Evolutionary conservation across 2,797 vertebrate species (phyloP).

Genomic region (Chlorospingus semifuscus): DNA sequence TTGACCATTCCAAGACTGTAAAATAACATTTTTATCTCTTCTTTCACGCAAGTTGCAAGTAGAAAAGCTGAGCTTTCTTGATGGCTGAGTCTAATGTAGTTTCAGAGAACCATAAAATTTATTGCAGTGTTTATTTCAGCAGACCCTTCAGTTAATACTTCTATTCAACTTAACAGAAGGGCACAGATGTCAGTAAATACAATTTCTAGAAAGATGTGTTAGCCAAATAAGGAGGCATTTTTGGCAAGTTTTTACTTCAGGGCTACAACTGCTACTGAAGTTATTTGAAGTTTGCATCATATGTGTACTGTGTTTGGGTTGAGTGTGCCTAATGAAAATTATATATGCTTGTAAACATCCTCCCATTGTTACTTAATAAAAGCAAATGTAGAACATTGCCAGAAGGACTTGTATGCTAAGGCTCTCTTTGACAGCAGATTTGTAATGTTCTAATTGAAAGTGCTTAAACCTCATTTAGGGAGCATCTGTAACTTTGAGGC

Average conservation of each 20-base stretch:
- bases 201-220: neutral
- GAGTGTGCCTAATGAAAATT: slow-evolving; percentile 47
- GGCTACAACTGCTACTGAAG: neutral
- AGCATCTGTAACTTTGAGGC: slow-evolving; percentile 2
- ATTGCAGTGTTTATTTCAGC: neutral
- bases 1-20: neutral
- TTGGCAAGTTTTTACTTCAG: neutral
- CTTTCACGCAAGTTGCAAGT: neutral
- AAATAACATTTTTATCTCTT: neutral
- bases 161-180: neutral
- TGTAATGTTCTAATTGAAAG: slow-evolving; percentile 5
- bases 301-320: neutral
- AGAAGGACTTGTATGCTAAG: neutral
- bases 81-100: neutral
- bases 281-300: slow-evolving; percentile 27
- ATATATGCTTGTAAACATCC: slow-evolving; percentile 48
- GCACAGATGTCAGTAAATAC: neutral
- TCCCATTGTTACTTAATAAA: slow-evolving; percentile 44
- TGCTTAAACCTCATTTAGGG: neutral
- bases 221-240: neutral
- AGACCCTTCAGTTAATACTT: neutral
- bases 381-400: slow-evolving; percentile 28
- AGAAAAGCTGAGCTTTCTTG: neutral
- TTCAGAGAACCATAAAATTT: neutral
- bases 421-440: slow-evolving; percentile 9